Conservation (phyloP, 2,888 invertebrate genomes). For the Amphiduros pacificus region DNA sequence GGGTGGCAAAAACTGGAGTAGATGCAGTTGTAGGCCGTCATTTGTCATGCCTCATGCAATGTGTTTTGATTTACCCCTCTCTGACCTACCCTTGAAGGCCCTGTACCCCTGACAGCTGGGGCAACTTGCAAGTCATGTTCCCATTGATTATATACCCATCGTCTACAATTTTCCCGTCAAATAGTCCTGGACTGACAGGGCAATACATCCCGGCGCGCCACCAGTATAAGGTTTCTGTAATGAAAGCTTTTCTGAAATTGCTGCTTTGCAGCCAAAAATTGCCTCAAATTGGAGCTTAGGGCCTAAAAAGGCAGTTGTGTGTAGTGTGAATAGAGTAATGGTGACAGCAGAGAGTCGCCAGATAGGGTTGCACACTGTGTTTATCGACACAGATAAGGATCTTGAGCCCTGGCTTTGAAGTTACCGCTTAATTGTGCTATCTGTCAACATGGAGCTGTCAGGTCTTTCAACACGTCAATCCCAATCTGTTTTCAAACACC, state of each 20-base stretch:
- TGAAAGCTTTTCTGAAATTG: not conserved
- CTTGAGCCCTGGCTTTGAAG: slow-evolving; percentile 41
- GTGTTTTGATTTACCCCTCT: not conserved
- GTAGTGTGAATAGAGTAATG: not conserved
- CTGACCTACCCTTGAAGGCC: no score
- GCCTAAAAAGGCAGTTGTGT: not conserved
- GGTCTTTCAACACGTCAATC: slow-evolving; percentile 48
- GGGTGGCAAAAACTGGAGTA: not conserved
- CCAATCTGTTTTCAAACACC: slow-evolving; percentile 53
- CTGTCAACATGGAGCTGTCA: slow-evolving; percentile 48
- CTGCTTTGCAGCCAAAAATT: not conserved
- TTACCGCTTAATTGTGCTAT: slow-evolving; percentile 47
- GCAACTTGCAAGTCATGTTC: no score
- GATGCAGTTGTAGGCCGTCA: not conserved
- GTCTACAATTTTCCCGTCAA: no score
- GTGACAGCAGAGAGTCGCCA: not conserved
- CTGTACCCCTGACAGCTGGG: no score
- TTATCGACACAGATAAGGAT: slow-evolving; percentile 43
- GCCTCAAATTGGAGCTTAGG: not conserved
- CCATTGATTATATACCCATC: no score
- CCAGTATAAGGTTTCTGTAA: not conserved
- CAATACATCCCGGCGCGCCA: no score
- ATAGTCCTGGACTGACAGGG: no score
- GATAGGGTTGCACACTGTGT: slow-evolving; percentile 33
- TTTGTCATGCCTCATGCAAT: not conserved